Evolutionary conservation across 2,888 invertebrate species (phyloP).

Genomic region (Axea sp.): DNA sequence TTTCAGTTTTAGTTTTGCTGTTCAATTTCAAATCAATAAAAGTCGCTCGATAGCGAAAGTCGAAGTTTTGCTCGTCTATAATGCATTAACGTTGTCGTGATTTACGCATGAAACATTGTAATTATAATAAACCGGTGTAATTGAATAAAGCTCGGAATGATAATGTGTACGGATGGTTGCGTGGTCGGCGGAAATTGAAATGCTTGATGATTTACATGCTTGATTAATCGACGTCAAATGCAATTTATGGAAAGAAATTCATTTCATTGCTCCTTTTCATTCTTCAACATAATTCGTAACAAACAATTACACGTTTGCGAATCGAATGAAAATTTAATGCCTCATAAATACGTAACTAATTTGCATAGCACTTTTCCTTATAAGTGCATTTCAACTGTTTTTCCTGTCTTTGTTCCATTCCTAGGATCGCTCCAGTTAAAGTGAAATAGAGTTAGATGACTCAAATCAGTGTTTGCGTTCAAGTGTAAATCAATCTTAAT

Average conservation of each 20-base stretch:
- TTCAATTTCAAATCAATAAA: constrained; percentile 1
- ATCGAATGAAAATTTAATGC: neutral
- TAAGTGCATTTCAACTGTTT: constrained; percentile 2
- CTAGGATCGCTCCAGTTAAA: too few relatives aligned
- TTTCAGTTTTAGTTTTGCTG: neutral
- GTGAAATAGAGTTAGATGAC: too few relatives aligned
- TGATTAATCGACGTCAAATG: constrained; percentile 26
- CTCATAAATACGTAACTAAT: constrained; percentile 2
- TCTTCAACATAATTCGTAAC: neutral
- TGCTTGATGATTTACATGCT: constrained; percentile 32
- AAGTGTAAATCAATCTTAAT: too few relatives aligned
- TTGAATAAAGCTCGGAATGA: too few relatives aligned
- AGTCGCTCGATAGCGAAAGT: neutral
- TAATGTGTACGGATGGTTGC: constrained; percentile 31
- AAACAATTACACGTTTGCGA: constrained; percentile 7
- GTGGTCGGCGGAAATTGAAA: constrained; percentile 41
- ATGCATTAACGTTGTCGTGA: neutral
- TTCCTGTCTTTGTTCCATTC: constrained; percentile 20
- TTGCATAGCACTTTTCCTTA: constrained; percentile 27
- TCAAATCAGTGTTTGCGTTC: constrained; percentile 14
- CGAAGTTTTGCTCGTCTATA: neutral
- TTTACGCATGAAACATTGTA: neutral
- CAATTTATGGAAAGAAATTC: constrained; percentile 19
- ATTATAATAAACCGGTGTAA: too few relatives aligned
- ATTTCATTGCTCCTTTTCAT: neutral